Percentiles rank a stretch among this genome's conserved stretches.
phyloP scores from a whole-genome alignment of 2,113 vertebrate species.

The Oreochromis niloticus region DNA sequence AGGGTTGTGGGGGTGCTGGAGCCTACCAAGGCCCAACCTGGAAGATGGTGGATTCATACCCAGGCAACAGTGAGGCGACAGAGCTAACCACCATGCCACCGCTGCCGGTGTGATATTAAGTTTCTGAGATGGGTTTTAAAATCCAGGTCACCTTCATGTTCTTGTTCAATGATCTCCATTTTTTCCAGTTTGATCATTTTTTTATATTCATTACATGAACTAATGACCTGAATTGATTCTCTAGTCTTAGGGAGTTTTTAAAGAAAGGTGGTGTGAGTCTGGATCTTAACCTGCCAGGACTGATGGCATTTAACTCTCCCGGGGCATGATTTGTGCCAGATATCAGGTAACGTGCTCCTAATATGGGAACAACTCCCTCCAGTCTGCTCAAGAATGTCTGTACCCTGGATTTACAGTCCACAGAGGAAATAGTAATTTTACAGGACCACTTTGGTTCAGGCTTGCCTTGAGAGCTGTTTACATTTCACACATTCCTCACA shows the following conservation, averaged over 20 bases:
- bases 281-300: background rate
- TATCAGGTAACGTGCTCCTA: constrained; percentile 61
- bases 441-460: background rate
- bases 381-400: constrained; percentile 46
- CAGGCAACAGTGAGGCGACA: background rate
- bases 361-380: constrained; percentile 58
- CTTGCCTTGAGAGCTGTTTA: background rate
- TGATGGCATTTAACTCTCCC: background rate
- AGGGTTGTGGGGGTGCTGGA: background rate
- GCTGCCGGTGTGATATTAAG: background rate
- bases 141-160: background rate
- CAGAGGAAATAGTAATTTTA: constrained; percentile 38
- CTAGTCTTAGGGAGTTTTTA: background rate
- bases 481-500: background rate
- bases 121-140: background rate
- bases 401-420: background rate
- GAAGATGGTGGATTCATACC: background rate
- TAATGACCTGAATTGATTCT: fast-evolving
- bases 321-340: background rate
- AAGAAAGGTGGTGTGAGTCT: background rate
- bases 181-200: background rate
- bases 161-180: background rate
- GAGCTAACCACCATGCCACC: background rate
- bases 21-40: background rate
- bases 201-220: fast-evolving